A percentile compares a stretch with the other conserved stretches of the same genome.
Conservation (phyloP, 2,113 vertebrate genomes). For the Pomatorhinus ruficollis region DNA sequence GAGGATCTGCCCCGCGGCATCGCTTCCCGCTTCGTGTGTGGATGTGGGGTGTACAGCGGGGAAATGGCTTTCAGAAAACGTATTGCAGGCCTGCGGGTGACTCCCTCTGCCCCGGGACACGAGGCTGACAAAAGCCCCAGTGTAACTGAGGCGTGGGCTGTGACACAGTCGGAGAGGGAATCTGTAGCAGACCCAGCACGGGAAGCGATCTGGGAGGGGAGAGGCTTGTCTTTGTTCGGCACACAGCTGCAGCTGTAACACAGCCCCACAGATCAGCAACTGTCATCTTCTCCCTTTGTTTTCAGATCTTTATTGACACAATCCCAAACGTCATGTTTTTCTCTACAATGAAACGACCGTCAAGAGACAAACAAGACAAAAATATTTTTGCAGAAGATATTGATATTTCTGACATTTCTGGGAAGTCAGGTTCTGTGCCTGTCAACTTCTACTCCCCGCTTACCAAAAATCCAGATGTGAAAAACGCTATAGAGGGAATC, state of each 20-base stretch:
- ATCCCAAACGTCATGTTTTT: slow-evolving; percentile 99
- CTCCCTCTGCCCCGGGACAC: background rate
- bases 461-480: slow-evolving; percentile 92
- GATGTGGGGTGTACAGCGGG: background rate
- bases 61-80: background rate
- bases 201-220: background rate
- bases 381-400: slow-evolving; percentile 86
- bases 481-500: slow-evolving; percentile 93
- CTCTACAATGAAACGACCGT: slow-evolving; percentile 96
- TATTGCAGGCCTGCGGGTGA: background rate
- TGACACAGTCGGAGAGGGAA: background rate
- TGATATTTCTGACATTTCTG: slow-evolving; percentile 97
- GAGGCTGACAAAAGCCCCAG: background rate
- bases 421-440: slow-evolving; percentile 84
- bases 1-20: fast-evolving
- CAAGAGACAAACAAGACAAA: slow-evolving; percentile 87
- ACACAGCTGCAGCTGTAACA: background rate
- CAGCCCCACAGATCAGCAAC: background rate
- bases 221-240: background rate
- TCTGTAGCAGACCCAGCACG: background rate
- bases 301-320: slow-evolving; percentile 94
- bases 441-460: slow-evolving; percentile 89
- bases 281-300: background rate
- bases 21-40: fast-evolving
- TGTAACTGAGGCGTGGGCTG: background rate